Percentiles rank a stretch among this genome's conserved stretches.
Evolutionary conservation across 2,113 vertebrate species (phyloP).

Genomic region (Collichthys lucidus): DNA sequence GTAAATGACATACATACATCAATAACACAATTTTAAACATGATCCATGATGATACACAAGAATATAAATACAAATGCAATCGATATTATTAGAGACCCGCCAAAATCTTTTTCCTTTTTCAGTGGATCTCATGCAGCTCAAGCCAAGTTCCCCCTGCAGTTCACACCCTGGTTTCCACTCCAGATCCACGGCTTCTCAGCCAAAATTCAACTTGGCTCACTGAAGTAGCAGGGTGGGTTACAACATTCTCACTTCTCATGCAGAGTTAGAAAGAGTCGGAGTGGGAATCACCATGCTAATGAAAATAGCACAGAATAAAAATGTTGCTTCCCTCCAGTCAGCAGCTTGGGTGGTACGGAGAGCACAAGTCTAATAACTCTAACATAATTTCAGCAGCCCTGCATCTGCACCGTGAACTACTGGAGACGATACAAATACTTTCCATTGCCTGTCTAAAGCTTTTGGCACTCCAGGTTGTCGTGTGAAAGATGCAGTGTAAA

Average conservation of each 20-base stretch:
- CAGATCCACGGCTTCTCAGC: constrained; percentile 3
- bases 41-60: too few species aligned
- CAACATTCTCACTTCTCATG: constrained; percentile 33
- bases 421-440: constrained; percentile 14
- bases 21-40: neutral
- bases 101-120: too few species aligned
- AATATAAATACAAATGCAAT: too few species aligned
- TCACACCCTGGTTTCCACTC: constrained; percentile 4
- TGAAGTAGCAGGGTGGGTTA: constrained; percentile 17
- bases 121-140: too few species aligned
- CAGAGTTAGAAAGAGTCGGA: constrained; percentile 25
- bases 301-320: constrained; percentile 44
- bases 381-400: constrained; percentile 15
- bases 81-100: too few species aligned
- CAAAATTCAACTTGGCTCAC: constrained; percentile 17
- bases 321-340: constrained; percentile 14
- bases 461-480: neutral
- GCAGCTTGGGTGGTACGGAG: constrained; percentile 22
- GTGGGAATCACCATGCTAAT: constrained; percentile 36
- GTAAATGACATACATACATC: too few species aligned
- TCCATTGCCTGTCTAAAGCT: neutral
- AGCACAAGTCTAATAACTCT: neutral
- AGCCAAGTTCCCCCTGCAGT: too few species aligned
- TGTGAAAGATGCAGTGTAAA: neutral
- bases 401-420: neutral